Evolutionary conservation across 1,140 invertebrate genomes (phyloP).

Genomic region (Melipona quadrifasciata): DNA sequence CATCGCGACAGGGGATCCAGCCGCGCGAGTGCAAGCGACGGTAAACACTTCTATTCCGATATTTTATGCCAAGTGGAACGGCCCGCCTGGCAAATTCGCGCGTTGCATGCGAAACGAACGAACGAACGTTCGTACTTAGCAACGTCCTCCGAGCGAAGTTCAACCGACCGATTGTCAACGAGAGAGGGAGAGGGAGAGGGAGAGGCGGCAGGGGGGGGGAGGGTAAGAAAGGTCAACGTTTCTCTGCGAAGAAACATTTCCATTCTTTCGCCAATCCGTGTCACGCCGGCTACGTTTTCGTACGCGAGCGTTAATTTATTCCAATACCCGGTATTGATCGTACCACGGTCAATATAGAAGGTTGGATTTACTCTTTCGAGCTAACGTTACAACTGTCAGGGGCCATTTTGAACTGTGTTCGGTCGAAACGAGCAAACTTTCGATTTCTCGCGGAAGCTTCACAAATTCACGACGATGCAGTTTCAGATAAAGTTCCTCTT

Average conservation of each 20-base stretch:
- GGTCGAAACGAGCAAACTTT: too few relatives aligned
- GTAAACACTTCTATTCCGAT: slow-evolving; percentile 41
- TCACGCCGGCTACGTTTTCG: background rate
- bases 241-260: background rate
- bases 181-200: slow-evolving; percentile 2
- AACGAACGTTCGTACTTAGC: background rate
- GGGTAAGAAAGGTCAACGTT: slow-evolving; percentile 33
- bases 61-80: slow-evolving; percentile 38
- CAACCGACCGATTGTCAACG: background rate
- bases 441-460: too few relatives aligned
- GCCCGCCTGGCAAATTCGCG: slow-evolving; percentile 22
- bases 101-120: slow-evolving; percentile 12
- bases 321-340: background rate
- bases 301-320: background rate
- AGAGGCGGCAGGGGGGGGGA: too few relatives aligned
- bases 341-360: too few relatives aligned
- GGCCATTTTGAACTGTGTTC: too few relatives aligned
- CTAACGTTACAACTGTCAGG: too few relatives aligned
- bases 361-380: too few relatives aligned
- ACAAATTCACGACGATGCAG: too few relatives aligned
- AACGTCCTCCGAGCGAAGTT: background rate
- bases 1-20: slow-evolving; percentile 29
- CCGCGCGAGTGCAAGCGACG: background rate
- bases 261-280: background rate
- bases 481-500: too few relatives aligned